phyloP scores from a whole-genome alignment of 1,140 invertebrate species.

The Galleria mellonella region DNA sequence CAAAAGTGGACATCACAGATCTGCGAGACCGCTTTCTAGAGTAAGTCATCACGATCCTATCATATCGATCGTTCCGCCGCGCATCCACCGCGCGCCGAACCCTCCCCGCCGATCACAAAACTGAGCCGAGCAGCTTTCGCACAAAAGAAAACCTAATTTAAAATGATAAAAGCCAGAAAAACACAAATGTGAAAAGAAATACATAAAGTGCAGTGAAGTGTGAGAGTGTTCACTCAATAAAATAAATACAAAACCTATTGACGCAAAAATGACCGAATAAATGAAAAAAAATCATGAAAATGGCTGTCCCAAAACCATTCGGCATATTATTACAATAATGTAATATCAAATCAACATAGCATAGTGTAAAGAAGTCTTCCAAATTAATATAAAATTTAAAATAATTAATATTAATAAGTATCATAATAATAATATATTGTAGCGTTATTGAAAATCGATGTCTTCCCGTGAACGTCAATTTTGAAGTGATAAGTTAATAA shows the following conservation, averaged over 20 bases:
- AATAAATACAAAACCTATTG: conserved; percentile 12
- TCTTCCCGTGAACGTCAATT: conserved; percentile 49
- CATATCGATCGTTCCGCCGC: conserved; percentile 51
- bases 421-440: conserved; percentile 8
- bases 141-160: conserved; percentile 33
- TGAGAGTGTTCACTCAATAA: conserved; percentile 10
- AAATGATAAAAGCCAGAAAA: conserved; percentile 33
- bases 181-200: conserved; percentile 14
- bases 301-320: conserved; percentile 17
- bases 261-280: conserved; percentile 7
- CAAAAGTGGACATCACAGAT: too few relatives aligned
- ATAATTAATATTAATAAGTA: conserved; percentile 16
- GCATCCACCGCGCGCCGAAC: conserved; percentile 45
- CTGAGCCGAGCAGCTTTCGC: conserved; percentile 35
- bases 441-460: conserved; percentile 30
- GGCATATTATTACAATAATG: conserved; percentile 33
- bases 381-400: conserved; percentile 37
- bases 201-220: conserved; percentile 5
- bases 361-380: conserved; percentile 68
- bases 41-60: not conserved
- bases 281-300: conserved; percentile 15
- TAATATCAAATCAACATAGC: conserved; percentile 31
- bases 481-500: conserved; percentile 5
- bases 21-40: not conserved
- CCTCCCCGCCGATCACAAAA: conserved; percentile 5